Evolutionary conservation across 2,113 vertebrate species (phyloP).

Genomic region (Bothrops jararaca): DNA sequence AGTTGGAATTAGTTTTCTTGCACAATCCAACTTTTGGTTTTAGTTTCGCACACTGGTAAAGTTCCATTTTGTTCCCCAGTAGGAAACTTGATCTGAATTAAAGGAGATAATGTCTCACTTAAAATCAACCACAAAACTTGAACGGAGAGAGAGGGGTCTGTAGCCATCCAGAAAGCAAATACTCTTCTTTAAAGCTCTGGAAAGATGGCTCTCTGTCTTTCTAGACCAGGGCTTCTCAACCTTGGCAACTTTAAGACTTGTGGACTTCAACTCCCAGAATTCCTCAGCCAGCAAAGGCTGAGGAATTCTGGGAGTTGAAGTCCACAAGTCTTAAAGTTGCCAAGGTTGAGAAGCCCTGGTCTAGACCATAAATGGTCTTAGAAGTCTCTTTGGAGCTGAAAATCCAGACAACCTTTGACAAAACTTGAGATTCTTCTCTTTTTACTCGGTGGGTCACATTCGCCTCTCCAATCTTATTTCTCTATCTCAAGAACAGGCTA

Average conservation of each 20-base stretch:
- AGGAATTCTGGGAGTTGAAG: too few species aligned
- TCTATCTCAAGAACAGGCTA: not conserved
- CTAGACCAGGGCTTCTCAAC: too few species aligned
- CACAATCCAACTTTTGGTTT: not conserved
- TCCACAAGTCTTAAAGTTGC: too few species aligned
- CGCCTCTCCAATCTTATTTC: not conserved
- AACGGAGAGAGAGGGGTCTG: not conserved
- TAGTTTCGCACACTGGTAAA: not conserved
- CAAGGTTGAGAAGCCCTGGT: too few species aligned
- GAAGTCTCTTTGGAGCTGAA: not conserved
- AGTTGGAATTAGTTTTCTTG: not conserved
- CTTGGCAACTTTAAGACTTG: too few species aligned
- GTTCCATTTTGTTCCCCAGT: not conserved
- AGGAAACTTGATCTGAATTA: not conserved
- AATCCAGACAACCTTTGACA: not conserved
- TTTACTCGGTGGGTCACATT: not conserved
- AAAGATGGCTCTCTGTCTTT: not conserved
- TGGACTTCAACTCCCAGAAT: too few species aligned
- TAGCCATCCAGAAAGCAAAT: not conserved
- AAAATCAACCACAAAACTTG: not conserved
- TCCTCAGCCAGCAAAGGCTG: too few species aligned
- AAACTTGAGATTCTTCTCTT: not conserved
- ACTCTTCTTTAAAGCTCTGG: not conserved
- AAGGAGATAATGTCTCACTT: not conserved
- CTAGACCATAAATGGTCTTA: not conserved